Conservation (phyloP, 2,888 invertebrate genomes). For the Glyphotaelius pellucidus region DNA sequence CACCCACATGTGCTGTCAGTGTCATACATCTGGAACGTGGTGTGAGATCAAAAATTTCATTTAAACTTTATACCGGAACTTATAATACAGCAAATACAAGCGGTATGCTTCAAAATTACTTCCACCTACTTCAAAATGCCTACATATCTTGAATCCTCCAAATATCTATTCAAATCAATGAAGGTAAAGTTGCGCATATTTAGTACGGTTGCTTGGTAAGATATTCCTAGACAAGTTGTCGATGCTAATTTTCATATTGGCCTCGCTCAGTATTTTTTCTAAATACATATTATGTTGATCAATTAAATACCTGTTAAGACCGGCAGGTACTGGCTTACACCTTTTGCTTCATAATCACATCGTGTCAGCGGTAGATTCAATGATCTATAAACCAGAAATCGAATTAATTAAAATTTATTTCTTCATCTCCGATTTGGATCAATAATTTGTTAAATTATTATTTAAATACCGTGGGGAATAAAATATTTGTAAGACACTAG, state of each 20-base stretch:
- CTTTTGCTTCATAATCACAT: neutral
- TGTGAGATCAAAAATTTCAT: neutral
- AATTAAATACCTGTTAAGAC: slow-evolving; percentile 2
- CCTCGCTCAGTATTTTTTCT: neutral
- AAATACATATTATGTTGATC: neutral
- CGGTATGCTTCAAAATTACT: neutral
- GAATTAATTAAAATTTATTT: neutral
- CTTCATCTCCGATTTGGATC: neutral
- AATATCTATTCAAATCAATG: neutral
- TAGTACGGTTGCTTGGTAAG: neutral
- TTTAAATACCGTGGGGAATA: neutral
- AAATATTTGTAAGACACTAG: too few relatives aligned
- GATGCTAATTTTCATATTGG: neutral
- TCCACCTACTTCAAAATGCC: neutral
- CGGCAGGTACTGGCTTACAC: neutral
- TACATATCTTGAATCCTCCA: neutral
- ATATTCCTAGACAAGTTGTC: neutral
- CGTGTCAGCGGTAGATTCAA: neutral
- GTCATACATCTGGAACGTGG: neutral
- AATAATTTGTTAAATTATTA: neutral
- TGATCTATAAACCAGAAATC: neutral
- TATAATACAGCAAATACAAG: neutral
- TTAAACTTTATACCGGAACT: neutral
- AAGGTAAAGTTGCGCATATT: neutral
- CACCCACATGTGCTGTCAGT: neutral